A percentile compares a stretch with the other conserved stretches of the same genome.
Evolutionary conservation across 2,888 invertebrate species (phyloP).

Genomic region (Notocelia uddmanniana): DNA sequence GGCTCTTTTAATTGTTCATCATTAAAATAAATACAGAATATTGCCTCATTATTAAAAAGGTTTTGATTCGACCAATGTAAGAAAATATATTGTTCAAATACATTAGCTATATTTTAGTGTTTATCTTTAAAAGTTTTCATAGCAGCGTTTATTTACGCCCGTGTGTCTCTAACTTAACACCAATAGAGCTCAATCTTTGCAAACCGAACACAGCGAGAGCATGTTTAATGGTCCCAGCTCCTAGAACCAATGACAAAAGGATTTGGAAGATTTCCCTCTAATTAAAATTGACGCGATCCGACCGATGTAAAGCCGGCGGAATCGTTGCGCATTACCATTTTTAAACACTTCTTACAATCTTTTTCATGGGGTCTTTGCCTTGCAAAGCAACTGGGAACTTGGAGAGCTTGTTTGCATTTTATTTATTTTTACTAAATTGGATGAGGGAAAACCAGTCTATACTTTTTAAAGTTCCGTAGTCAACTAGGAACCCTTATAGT

Average conservation of each 20-base stretch:
- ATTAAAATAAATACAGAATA: too few relatives aligned
- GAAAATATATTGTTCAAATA: too few relatives aligned
- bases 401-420: constrained; percentile 3
- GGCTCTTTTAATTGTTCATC: too few relatives aligned
- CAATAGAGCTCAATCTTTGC: background rate
- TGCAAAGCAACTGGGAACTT: constrained; percentile 6
- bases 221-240: constrained; percentile 41
- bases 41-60: too few relatives aligned
- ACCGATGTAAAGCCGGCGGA: constrained; percentile 36
- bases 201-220: constrained; percentile 19
- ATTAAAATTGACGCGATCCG: constrained; percentile 57
- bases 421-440: background rate
- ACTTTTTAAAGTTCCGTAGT: too few relatives aligned
- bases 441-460: background rate
- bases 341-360: constrained; percentile 39
- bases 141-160: background rate
- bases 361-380: constrained; percentile 16
- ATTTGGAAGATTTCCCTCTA: constrained; percentile 52
- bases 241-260: constrained; percentile 57
- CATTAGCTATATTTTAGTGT: too few relatives aligned
- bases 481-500: too few relatives aligned
- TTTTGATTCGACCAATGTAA: too few relatives aligned
- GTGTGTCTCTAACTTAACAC: background rate
- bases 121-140: background rate
- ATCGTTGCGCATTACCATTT: constrained; percentile 40